Evolutionary conservation across 2,888 invertebrate genomes (phyloP), one percentile per base, ranked within the genome.

Genomic region (Pardosa pseudoannulata): DNA sequence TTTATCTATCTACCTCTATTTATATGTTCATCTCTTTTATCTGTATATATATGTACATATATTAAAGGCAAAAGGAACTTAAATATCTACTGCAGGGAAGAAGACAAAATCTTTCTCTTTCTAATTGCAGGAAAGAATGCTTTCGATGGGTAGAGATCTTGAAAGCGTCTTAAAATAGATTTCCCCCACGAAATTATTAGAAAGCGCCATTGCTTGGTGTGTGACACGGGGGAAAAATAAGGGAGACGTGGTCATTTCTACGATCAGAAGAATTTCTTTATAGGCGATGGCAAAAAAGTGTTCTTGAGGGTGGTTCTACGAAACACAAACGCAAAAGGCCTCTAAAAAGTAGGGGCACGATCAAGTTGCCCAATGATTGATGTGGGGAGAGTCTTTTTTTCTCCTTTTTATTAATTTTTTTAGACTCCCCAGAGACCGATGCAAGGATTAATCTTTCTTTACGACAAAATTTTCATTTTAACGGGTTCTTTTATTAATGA

Each of bases 401-500:
- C 27, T 68, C 23, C n/a, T 68, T 78, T 32, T 78, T 50, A 78
- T 78, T 78, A 78, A 78, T 78, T 68, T 32, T 16, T 6, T n/a
- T n/a, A 28, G 46, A 36, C n/a, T 23, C 78, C 65, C 67, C n/a
- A 27, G 32, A n/a, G 50, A 31, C 41, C 39, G 41, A 32, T 16
- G 29, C 50, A 9, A 36, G 68, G 31, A 78, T 78, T 68, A 68
- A 68, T 78, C 78, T 78, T 31, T 78, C 56, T 50, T 68, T 32
- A 27, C 28, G 39, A 31, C 31, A 29, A 78, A 78, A 32, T 68
- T 70, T 78, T 68, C 41, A 68, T 78, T 68, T 78, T 78, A 68
- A 67, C 78, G 19, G 50, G 65, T 39, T 67, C 67, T 50, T 31
- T 72, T 73, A 73, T 46, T 67, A 32, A 73, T 80, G 80, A 80